These are phyloP conservation scores for Nomada ruficornis DNA, from an alignment of 2,888 invertebrate species.

Conservation along the genomic window DNA sequence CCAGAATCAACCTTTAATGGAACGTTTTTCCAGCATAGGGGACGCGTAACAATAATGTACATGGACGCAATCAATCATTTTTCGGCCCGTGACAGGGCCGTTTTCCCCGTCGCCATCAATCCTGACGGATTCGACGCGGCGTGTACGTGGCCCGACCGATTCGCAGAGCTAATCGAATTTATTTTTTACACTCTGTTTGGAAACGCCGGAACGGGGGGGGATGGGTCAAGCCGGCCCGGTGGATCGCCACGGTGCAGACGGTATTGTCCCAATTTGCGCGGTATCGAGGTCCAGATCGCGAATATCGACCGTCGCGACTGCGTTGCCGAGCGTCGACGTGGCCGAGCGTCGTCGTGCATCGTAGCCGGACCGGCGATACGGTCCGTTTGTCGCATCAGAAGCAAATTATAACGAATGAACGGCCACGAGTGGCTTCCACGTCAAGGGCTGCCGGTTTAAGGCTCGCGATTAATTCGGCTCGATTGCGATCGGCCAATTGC, in stretches of 20 bases:
- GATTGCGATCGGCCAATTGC: slow-evolving; percentile 51
- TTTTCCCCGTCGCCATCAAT: slow-evolving; percentile 69
- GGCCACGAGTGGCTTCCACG: slow-evolving; percentile 53
- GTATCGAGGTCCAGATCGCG: slow-evolving; percentile 37
- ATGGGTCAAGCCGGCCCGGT: slow-evolving; percentile 9
- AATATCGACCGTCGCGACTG: slow-evolving; percentile 41
- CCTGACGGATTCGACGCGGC: slow-evolving; percentile 72
- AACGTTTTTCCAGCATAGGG: slow-evolving; percentile 60
- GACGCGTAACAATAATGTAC: slow-evolving; percentile 68
- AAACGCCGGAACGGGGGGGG: slow-evolving; percentile 59
- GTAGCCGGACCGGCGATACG: slow-evolving; percentile 39
- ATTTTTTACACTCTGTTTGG: slow-evolving; percentile 72
- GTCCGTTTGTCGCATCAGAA: slow-evolving; percentile 55
- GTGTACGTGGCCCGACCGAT: slow-evolving; percentile 60
- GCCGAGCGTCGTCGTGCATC: slow-evolving; percentile 16
- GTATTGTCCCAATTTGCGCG: slow-evolving; percentile 33
- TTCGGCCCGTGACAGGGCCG: slow-evolving; percentile 66
- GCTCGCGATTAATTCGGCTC: slow-evolving; percentile 47
- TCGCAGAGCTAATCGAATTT: slow-evolving; percentile 71
- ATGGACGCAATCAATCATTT: slow-evolving; percentile 71
- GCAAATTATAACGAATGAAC: slow-evolving; percentile 69
- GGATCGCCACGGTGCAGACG: neutral
- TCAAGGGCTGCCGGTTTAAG: slow-evolving; percentile 43
- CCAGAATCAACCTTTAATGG: slow-evolving; percentile 54
- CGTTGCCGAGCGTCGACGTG: neutral